phyloP scores from a whole-genome alignment of 2,797 vertebrate genomes.

The Eleutherodactylus coqui region DNA sequence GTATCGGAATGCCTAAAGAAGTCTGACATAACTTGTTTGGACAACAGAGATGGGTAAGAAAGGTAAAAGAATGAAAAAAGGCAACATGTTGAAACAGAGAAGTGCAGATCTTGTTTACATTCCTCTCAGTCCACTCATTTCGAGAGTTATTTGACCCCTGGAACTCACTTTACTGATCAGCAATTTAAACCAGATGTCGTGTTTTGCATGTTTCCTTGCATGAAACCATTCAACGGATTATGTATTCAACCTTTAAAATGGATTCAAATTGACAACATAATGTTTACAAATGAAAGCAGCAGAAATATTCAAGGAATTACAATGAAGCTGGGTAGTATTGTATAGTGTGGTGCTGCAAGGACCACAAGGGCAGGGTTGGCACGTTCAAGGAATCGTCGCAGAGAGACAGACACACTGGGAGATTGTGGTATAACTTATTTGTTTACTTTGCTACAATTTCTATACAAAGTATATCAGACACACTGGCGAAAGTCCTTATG shows the following conservation, averaged over 20 bases:
- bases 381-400: no score
- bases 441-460: no score
- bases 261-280: background rate
- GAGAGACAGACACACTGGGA: no score
- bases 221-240: background rate
- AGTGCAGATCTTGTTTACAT: constrained; percentile 48
- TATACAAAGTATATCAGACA: no score
- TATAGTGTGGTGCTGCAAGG: background rate
- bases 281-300: background rate
- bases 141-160: constrained; percentile 35
- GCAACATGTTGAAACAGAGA: constrained; percentile 40
- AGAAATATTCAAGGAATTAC: background rate
- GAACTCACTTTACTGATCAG: constrained; percentile 16
- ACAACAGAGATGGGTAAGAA: background rate
- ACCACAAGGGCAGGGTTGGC: no score
- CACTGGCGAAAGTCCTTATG: no score
- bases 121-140: constrained; percentile 38
- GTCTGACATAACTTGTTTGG: constrained; percentile 15
- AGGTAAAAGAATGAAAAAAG: background rate
- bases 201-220: background rate
- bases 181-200: constrained; percentile 28
- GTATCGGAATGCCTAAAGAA: background rate
- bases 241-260: background rate
- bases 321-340: background rate
- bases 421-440: no score